These are phyloP conservation scores for Ips nitidus DNA, from an alignment of 1,140 invertebrate species.

Conservation along the genomic window DNA sequence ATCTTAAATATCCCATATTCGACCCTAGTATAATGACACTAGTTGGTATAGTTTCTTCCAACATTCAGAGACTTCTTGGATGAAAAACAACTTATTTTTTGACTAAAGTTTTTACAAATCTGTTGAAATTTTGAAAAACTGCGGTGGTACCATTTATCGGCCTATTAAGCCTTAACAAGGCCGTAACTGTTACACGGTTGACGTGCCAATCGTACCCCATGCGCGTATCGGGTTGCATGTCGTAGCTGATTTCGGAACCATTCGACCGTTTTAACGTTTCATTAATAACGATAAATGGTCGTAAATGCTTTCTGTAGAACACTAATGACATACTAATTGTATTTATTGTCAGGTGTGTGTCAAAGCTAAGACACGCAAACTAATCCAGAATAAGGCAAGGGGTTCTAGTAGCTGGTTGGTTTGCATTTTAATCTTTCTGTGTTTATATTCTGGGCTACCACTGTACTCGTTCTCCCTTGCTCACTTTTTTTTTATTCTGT, in stretches of 20 bases:
- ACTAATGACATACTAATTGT: conserved; percentile 17
- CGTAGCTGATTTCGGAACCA: conserved; percentile 24
- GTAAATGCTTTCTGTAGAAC: conserved; percentile 14
- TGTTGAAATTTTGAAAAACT: no score
- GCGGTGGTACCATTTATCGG: neutral
- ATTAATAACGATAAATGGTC: conserved; percentile 18
- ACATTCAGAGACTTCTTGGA: no score
- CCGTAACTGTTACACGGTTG: conserved; percentile 24
- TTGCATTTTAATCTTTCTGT: neutral
- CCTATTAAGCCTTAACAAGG: conserved; percentile 18
- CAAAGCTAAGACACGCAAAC: neutral
- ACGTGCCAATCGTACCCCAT: conserved; percentile 24
- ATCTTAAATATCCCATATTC: no score
- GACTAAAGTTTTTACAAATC: no score
- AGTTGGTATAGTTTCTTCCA: no score
- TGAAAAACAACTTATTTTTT: no score
- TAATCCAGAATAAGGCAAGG: neutral
- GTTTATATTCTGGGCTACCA: neutral
- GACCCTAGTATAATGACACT: no score
- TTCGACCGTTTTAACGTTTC: conserved; percentile 24
- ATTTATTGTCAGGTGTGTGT: conserved; percentile 4
- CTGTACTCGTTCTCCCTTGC: neutral
- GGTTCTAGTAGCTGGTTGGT: neutral
- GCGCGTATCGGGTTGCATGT: conserved; percentile 28
- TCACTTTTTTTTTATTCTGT: neutral